These are phyloP conservation scores for Papilio gigon DNA, from an alignment of 2,888 invertebrate genomes.

Conservation along the genomic window DNA sequence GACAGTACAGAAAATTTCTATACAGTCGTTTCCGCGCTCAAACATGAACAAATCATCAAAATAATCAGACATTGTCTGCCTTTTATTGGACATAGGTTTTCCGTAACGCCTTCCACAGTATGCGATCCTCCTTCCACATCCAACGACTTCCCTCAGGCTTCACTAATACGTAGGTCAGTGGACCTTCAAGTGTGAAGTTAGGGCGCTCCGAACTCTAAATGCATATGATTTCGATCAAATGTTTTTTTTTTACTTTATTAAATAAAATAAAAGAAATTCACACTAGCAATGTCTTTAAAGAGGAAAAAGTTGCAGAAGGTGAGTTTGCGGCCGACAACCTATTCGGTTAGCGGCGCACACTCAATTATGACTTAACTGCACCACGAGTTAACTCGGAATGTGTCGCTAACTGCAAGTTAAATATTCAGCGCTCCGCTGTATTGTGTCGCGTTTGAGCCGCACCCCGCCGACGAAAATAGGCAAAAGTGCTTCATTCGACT, in stretches of 20 bases:
- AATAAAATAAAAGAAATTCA: not conserved
- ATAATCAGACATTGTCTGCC: no score
- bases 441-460: conserved; percentile 50
- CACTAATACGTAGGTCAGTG: no score
- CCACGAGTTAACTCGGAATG: conserved; percentile 56
- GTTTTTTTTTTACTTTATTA: not conserved
- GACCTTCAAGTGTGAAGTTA: no score
- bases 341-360: conserved; percentile 54
- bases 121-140: no score
- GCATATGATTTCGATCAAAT: no score
- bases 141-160: no score
- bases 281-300: conserved; percentile 1
- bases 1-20: no score
- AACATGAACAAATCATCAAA: no score
- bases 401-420: conserved; percentile 66
- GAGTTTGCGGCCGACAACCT: conserved; percentile 46
- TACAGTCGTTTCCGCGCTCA: no score
- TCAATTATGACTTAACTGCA: conserved; percentile 67
- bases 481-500: conserved; percentile 47
- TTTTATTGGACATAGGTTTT: no score
- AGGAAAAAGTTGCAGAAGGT: not conserved
- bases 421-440: conserved; percentile 58
- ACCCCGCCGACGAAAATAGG: conserved; percentile 45
- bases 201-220: no score
- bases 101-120: no score